A percentile compares a stretch with the other conserved stretches of the same genome.
These are phyloP conservation scores for Watsonalla cultraria DNA, from an alignment of 2,888 invertebrate species.

Conservation along the genomic window DNA sequence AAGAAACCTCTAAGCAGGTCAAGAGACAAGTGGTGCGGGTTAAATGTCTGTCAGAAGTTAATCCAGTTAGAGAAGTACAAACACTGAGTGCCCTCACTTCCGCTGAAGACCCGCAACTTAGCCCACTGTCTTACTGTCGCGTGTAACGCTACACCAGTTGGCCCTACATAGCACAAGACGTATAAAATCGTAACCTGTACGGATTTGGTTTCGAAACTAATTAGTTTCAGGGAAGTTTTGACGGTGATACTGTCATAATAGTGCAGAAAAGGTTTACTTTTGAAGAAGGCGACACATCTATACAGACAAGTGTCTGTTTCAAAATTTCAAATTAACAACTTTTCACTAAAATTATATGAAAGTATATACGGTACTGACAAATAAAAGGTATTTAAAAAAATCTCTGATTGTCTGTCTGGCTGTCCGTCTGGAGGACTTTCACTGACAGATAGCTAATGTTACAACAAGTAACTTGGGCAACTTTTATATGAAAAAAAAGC, in stretches of 20 bases:
- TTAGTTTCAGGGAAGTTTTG: not conserved
- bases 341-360: no score
- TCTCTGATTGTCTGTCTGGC: no score
- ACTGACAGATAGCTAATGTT: no score
- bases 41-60: slow-evolving; percentile 64
- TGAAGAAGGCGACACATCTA: no score
- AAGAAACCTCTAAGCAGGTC: slow-evolving; percentile 74
- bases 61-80: slow-evolving; percentile 77
- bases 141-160: slow-evolving; percentile 33
- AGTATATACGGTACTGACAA: no score
- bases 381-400: no score
- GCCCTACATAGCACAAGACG: not conserved
- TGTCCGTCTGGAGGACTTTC: no score
- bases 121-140: slow-evolving; percentile 72
- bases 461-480: no score
- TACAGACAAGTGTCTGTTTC: no score
- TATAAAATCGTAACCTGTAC: not conserved
- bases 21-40: slow-evolving; percentile 64
- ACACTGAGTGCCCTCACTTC: slow-evolving; percentile 71
- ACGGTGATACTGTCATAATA: not conserved
- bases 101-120: slow-evolving; percentile 68
- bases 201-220: not conserved
- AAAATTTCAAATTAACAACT: no score
- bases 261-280: no score
- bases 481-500: no score